Evolutionary conservation across 2,113 vertebrate genomes (phyloP).

Genomic region (Arenaria interpres): DNA sequence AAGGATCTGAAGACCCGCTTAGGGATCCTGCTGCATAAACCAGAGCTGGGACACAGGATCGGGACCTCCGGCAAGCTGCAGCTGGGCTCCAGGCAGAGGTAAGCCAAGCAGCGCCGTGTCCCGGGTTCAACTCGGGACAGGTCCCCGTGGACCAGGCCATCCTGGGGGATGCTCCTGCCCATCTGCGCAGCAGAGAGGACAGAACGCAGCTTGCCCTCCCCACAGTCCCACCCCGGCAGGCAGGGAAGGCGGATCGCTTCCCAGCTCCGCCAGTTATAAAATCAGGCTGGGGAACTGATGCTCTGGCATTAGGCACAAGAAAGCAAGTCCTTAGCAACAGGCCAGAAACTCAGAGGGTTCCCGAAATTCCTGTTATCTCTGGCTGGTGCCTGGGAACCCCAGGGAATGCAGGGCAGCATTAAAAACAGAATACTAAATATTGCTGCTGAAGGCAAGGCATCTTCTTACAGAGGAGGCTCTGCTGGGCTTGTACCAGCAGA

Average conservation of each 20-base stretch:
- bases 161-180: not conserved
- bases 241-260: not conserved
- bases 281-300: not conserved
- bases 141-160: not conserved
- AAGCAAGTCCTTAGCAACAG: not conserved
- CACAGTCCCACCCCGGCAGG: not conserved
- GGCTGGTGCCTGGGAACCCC: not conserved
- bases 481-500: not conserved
- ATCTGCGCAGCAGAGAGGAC: not conserved
- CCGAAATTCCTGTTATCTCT: not conserved
- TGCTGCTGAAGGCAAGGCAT: not conserved
- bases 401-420: not conserved
- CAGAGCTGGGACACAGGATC: conserved; percentile 66
- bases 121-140: not conserved
- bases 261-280: conserved; percentile 30
- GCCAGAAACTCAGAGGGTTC: not conserved
- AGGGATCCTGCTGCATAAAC: conserved; percentile 84
- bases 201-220: not conserved
- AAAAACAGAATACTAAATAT: not conserved
- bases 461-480: not conserved
- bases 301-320: not conserved
- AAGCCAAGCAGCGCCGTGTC: not conserved
- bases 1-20: conserved; percentile 89
- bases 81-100: conserved; percentile 67
- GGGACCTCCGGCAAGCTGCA: conserved; percentile 60